Base-by-base conservation (phyloP, 2,797 vertebrate species). In the Myotis pilosus region DNA sequence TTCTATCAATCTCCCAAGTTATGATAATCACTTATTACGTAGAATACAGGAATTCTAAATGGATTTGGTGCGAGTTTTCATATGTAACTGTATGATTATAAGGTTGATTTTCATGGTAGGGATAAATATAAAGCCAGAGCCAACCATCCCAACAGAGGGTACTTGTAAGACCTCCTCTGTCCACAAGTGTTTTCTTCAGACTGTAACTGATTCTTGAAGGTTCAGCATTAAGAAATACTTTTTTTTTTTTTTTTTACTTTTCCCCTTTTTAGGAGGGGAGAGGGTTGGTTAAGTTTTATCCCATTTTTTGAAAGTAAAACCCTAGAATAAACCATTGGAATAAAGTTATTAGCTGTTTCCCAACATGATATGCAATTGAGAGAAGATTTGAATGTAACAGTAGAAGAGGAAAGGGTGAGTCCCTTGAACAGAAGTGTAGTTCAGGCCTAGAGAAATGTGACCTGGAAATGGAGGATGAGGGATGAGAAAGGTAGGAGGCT, bases 1-100 rank as follows among this genome's bases (percentile, higher is more conserved):
- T 81, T 74, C 72, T 87, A 60, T 80, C 13, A 87, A 19, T 68
- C 75, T 94, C 78, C 28, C 55, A 96, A 55, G 53, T 51, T 53
- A 78, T 41, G 84, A 47, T 5, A 66, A 69, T 84, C 16, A 38
- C 12, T 90, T 82, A 84, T 44, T 87, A 71, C n/a, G 44, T 53
- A 76, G 25, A 83, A 90, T 49, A 66, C 19, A 66, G 49, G 22
- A 87, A 82, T 91, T 91, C 33, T 75, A 30, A 53, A 11, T 83
- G 25, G 17, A 79, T 92, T 30, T 64, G 62, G 53, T 36, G 22
- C 47, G 41, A 33, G 17, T 88, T 95, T 91, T 94, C 22, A 80
- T 36, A 38, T 82, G 38, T 80, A 92, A 84, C 44, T 78, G 38
- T 23, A 28, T 78, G 51, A 75, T 71, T 76, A 20, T 11, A 49